phyloP scores from a whole-genome alignment of 2,113 vertebrate species.

The Podiceps cristatus region DNA sequence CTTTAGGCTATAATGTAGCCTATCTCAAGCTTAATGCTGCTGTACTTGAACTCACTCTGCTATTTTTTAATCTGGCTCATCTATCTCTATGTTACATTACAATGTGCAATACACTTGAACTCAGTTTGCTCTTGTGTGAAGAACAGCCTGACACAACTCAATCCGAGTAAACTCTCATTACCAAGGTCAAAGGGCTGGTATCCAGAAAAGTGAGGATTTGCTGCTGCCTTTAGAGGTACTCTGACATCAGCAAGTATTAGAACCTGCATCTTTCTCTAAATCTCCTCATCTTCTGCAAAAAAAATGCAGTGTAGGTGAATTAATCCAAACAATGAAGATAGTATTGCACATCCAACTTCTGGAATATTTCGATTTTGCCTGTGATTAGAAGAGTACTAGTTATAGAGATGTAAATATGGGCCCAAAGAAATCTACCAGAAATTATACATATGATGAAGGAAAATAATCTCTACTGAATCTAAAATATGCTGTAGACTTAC shows the following conservation, averaged over 20 bases:
- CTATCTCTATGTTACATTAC: neutral
- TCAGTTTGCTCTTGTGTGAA: neutral
- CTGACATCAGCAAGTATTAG: neutral
- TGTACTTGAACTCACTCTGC: neutral
- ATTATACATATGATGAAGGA: neutral
- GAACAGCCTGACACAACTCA: neutral
- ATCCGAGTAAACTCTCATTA: neutral
- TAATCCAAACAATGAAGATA: neutral
- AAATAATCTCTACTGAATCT: neutral
- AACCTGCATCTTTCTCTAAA: neutral
- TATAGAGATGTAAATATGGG: neutral
- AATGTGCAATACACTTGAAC: neutral
- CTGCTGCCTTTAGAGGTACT: neutral
- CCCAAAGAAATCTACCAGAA: neutral
- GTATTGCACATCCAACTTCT: neutral
- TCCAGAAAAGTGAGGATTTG: neutral
- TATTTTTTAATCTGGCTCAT: neutral
- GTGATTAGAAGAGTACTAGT: neutral
- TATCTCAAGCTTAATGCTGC: neutral
- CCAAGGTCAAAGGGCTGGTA: neutral
- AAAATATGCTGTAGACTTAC: neutral
- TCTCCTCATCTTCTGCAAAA: neutral
- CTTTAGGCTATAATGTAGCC: neutral
- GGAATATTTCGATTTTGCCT: neutral
- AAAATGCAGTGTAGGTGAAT: neutral